Evolutionary conservation across 2,797 vertebrate species (phyloP), one percentile per base, ranked within the genome.

Genomic region (Intellagama lesueurii): DNA sequence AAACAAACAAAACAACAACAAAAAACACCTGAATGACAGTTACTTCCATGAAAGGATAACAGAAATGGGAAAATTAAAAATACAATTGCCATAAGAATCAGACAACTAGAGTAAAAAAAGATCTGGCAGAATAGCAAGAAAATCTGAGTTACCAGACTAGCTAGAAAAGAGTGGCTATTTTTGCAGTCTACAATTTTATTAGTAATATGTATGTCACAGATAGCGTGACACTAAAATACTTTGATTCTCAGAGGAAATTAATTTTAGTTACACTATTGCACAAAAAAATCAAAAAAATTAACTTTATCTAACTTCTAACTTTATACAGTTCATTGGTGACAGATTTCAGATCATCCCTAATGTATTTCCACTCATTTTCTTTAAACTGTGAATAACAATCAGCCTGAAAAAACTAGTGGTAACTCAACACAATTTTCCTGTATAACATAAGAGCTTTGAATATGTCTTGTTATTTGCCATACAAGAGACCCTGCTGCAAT

Each of bases 251-350:
- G 24, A 2, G 56, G 7, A 85, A 92, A 78, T 0, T 85, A 60
- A 1, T 66, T 81, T 9, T 56, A 28, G 52, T 3, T n/a, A 87
- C 89, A 84, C 17, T 72, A 0, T 12, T 28, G n/a, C 90, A 88
- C 35, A 32, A 88, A 0, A 28, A 0, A 70, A 52, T 32, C 78
- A 92, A 17, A 0, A 28, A 60, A 83, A 4, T 0, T 0, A 77
- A 19, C 89, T 4, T 81, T 86, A 56, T 44, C 8, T 1, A 26
- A 5, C 0, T 24, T 87, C 17, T 85, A 1, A 40, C 44, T 86
- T 16, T 80, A 26, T n/a, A 70, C 0, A n/a, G 19, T 11, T 79
- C 40, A 92, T 8, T 1, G 32, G 24, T 0, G 82, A 4, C 0
- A 26, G 70, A 40, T 28, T 87, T 85, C 0, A 0, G 32, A 19